These are phyloP conservation scores for Epinephelus fuscoguttatus DNA, from an alignment of 2,113 vertebrate genomes.

Conservation along the genomic window DNA sequence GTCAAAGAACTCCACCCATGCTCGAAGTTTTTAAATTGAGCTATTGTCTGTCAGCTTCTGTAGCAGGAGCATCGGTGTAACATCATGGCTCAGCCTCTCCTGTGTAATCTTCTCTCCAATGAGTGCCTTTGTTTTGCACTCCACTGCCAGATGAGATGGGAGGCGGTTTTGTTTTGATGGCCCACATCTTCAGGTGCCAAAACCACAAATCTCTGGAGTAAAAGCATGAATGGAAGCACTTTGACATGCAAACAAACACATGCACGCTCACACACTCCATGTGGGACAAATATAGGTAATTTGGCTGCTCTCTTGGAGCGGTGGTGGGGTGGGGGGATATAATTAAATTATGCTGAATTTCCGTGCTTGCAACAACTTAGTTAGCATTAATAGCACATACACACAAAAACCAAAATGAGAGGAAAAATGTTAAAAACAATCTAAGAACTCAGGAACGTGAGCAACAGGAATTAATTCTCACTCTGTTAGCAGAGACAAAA, in stretches of 20 bases:
- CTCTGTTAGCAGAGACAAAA: background rate
- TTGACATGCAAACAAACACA: conserved; percentile 49
- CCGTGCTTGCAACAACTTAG: background rate
- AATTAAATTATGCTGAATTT: conserved; percentile 5
- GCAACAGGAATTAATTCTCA: background rate
- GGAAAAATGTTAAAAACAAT: background rate
- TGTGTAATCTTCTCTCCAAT: conserved; percentile 33
- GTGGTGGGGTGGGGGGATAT: background rate
- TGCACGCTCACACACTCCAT: background rate
- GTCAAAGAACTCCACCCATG: background rate
- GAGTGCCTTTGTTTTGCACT: conserved; percentile 64
- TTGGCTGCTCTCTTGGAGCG: background rate
- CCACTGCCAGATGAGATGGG: conserved; percentile 64
- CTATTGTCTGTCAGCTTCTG: conserved; percentile 10
- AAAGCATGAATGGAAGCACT: conserved; percentile 53
- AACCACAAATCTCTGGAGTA: conserved; percentile 71
- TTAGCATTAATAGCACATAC: background rate
- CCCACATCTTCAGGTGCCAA: conserved; percentile 73
- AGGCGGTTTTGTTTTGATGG: conserved; percentile 78
- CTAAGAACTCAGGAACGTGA: background rate
- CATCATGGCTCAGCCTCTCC: conserved; percentile 8
- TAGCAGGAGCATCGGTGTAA: conserved; percentile 6
- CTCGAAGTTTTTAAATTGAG: conserved; percentile 16
- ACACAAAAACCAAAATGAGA: background rate
- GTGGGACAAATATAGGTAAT: background rate